Conservation (phyloP, 2,113 vertebrate species). For the Atherinomorus stipes region DNA sequence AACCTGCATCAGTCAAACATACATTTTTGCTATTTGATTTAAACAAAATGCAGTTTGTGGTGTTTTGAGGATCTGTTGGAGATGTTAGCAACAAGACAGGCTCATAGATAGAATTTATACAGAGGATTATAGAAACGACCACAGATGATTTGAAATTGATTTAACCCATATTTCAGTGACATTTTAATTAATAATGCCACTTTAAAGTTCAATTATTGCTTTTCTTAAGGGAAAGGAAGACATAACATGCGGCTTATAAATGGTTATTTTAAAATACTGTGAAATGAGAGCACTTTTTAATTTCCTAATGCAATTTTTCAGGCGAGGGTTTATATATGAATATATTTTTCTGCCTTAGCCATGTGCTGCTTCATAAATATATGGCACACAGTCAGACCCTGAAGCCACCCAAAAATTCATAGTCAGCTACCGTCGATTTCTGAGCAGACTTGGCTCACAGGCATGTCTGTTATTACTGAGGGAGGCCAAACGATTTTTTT, state of each 20-base stretch:
- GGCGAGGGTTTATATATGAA: no score
- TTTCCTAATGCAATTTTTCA: no score
- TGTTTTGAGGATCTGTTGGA: no score
- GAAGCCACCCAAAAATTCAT: not conserved
- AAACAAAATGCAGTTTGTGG: no score
- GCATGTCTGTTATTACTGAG: slow-evolving; percentile 18
- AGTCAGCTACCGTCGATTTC: slow-evolving; percentile 13
- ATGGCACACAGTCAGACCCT: not conserved
- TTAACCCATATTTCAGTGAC: not conserved
- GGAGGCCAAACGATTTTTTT: slow-evolving; percentile 25
- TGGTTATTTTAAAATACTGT: not conserved
- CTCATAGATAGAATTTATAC: not conserved
- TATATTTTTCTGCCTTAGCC: no score
- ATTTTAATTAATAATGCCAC: not conserved
- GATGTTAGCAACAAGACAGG: no score
- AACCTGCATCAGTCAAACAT: no score
- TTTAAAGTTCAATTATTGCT: slow-evolving; percentile 5
- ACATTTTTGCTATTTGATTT: no score
- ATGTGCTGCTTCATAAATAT: no score
- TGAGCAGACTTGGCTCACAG: slow-evolving; percentile 7
- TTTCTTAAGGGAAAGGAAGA: not conserved
- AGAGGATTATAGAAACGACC: not conserved
- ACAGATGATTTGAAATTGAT: not conserved
- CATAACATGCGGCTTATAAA: not conserved
- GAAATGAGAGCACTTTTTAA: no score